Percentiles rank a stretch among this genome's conserved stretches.
These are phyloP conservation scores for Ostrea edulis DNA, from an alignment of 1,140 invertebrate genomes.

Conservation along the genomic window DNA sequence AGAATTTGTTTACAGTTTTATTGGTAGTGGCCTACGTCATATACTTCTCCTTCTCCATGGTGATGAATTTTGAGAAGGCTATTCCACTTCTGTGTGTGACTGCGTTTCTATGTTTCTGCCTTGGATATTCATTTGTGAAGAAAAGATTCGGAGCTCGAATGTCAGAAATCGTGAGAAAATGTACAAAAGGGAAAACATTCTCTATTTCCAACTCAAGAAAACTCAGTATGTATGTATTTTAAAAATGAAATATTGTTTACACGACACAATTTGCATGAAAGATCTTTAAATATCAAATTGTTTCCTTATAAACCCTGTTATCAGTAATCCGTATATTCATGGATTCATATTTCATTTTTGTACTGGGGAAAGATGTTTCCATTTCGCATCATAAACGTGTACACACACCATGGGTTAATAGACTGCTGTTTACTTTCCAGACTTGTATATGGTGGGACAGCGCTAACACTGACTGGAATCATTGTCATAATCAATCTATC, in stretches of 20 bases:
- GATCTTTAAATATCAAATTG: neutral
- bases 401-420: neutral
- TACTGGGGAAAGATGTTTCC: neutral
- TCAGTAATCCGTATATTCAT: neutral
- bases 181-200: neutral
- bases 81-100: constrained; percentile 38
- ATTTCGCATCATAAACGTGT: neutral
- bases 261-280: neutral
- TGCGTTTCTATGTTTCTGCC: neutral
- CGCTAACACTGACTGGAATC: constrained; percentile 45
- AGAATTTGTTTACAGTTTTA: neutral
- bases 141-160: neutral
- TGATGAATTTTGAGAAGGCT: constrained; percentile 40
- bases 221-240: constrained; percentile 23
- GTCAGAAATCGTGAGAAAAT: neutral
- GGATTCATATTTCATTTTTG: neutral
- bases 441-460: constrained; percentile 18
- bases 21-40: neutral
- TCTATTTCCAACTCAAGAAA: neutral
- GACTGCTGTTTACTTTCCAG: constrained; percentile 28
- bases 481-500: constrained; percentile 53
- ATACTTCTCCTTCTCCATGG: constrained; percentile 38
- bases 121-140: neutral
- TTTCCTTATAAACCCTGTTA: neutral
- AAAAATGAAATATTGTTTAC: neutral